Evolutionary conservation across 2,888 invertebrate genomes (phyloP).

Genomic region (Melieria crassipennis): DNA sequence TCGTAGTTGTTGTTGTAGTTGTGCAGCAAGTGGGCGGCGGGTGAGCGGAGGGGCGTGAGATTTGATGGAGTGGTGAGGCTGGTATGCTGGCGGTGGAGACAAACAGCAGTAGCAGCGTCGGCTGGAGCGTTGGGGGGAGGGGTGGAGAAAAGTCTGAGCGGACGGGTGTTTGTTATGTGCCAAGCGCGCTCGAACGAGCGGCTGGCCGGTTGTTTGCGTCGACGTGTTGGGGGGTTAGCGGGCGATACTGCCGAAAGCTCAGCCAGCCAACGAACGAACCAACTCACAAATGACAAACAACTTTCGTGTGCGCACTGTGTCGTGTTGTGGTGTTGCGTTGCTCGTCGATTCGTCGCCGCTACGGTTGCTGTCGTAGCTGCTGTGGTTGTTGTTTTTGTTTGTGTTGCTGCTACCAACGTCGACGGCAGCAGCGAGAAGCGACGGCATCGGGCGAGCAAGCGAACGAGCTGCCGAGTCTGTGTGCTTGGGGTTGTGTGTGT

Average conservation of each 20-base stretch:
- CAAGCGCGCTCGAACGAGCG: constrained; percentile 27
- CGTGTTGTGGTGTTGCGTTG: constrained; percentile 37
- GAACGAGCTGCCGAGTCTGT: constrained; percentile 16
- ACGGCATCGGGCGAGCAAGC: constrained; percentile 11
- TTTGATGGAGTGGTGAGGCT: too few relatives aligned
- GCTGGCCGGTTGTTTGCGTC: background rate
- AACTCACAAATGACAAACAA: constrained; percentile 55
- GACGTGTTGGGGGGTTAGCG: background rate
- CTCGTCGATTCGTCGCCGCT: constrained; percentile 15
- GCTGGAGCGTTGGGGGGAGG: background rate
- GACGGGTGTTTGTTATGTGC: constrained; percentile 23
- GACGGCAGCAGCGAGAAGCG: background rate
- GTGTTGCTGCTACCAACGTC: constrained; percentile 16
- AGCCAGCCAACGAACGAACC: constrained; percentile 36
- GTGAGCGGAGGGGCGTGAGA: too few relatives aligned
- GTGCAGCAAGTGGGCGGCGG: too few relatives aligned
- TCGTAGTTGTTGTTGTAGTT: too few relatives aligned
- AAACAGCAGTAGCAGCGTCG: background rate
- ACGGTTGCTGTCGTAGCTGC: constrained; percentile 17
- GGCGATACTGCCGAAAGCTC: constrained; percentile 46
- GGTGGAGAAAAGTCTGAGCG: background rate
- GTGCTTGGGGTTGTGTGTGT: constrained; percentile 13
- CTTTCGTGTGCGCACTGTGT: constrained; percentile 38
- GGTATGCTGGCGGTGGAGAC: too few relatives aligned
- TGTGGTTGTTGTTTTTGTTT: constrained; percentile 32